A percentile compares a stretch with the other conserved stretches of the same genome.
phyloP scores from a whole-genome alignment of 2,113 vertebrate genomes.

The Nothobranchius furzeri region DNA sequence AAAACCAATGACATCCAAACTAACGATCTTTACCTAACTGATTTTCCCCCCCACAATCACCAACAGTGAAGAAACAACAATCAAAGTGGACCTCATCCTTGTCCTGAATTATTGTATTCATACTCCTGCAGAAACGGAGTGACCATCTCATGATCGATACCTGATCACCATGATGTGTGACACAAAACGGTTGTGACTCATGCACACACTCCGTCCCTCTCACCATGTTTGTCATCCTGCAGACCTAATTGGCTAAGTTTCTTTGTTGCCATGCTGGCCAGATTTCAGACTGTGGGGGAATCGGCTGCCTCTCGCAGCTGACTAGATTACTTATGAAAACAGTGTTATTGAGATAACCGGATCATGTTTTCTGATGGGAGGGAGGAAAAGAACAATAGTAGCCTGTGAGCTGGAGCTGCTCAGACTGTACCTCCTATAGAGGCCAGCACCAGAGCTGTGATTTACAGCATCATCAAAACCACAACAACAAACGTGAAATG shows the following conservation, averaged over 20 bases:
- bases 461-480: not conserved
- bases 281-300: constrained; percentile 52
- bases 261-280: constrained; percentile 74
- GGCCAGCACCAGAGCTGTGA: not conserved
- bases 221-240: constrained; percentile 57
- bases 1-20: too few relatives aligned
- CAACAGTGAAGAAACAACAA: too few relatives aligned
- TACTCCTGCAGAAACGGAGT: not conserved
- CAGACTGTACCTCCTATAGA: not conserved
- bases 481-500: not conserved
- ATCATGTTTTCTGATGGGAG: not conserved
- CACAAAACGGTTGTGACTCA: constrained; percentile 55
- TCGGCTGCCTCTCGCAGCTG: constrained; percentile 28
- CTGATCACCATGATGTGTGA: constrained; percentile 27
- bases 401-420: not conserved
- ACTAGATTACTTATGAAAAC: constrained; percentile 45
- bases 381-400: not conserved
- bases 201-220: constrained; percentile 43
- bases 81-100: too few relatives aligned
- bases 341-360: constrained; percentile 45
- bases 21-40: too few relatives aligned
- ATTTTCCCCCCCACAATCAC: too few relatives aligned
- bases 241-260: constrained; percentile 69
- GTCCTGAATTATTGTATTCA: too few relatives aligned
- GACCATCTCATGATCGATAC: constrained; percentile 21